Base-by-base conservation (phyloP, 1,140 invertebrate genomes). In the Muscidifurax raptorellus region DNA sequence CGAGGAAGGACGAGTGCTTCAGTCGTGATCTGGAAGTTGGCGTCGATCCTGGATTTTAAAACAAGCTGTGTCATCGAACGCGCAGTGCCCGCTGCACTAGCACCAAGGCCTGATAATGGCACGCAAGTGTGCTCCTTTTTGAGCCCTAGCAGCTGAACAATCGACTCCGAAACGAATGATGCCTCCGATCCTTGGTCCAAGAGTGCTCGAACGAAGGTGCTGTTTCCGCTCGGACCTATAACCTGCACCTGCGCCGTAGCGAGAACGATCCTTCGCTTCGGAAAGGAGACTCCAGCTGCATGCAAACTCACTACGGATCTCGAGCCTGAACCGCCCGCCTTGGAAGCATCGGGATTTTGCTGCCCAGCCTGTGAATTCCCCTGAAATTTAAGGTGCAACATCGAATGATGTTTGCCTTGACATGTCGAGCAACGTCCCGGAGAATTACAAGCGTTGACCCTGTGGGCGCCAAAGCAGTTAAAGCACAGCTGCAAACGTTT, bases 1-100 rank as follows among this genome's bases (percentile, higher is more conserved):
- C n/a, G n/a, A 2, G 69, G 36, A 1, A 87, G 67, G 9, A 87
- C 64, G 27, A 85, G 69, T 32, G 81, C 83, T 22, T 30, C 32
- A 0, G 72, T 67, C 1, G 22, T 7, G 18, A 83, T 13, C 13
- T 40, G n/a, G 40, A 36, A 80, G 13, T 80, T 40, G 0, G 25
- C 5, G 15, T 83, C 64, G 15, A 9, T 9, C 12, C 1, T 4
- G 6, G 77, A 75, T 32, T 75, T 25, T 22, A 85, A 22, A 40
- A 28, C 27, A 5, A 82, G 52, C 2, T 69, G 22, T 7, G 80
- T 59, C n/a, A 18, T 12, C 3, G 36, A 69, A 3, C 30, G 71
- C 9, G 75, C 79, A 6, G 64, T 71, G n/a, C 0, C 80, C 84
- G 1, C 74, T 1, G 25, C 7, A 47, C 44, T 47, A 13, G 7